Evolutionary conservation across 2,797 vertebrate species (phyloP), one percentile per base, ranked within the genome.

Genomic region (Coendou prehensilis): DNA sequence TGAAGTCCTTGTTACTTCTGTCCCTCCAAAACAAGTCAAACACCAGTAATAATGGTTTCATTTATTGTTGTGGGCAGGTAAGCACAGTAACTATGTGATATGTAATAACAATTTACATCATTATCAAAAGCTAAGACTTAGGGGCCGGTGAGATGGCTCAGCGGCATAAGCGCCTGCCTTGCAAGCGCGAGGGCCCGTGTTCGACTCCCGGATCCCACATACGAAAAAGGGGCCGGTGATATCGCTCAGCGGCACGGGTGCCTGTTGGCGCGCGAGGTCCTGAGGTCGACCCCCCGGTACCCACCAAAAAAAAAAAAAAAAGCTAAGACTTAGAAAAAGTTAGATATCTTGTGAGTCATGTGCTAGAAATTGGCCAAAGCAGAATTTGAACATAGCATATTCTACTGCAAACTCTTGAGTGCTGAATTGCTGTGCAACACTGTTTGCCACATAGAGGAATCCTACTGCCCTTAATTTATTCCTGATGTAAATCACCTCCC

Each of bases 301-400:
- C n/a, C n/a, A n/a, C n/a, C n/a, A n/a, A n/a, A n/a, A n/a, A n/a
- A n/a, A n/a, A n/a, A n/a, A n/a, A n/a, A n/a, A 10, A 47, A 82
- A 89, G 15, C 11, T 10, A 91, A 95, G 54, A 54, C 23, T 93
- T 91, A 50, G 73, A 52, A 86, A 87, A 91, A 14, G 15, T 79
- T 75, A 37, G 9, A 13, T 83, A 17, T 64, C 26, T 22, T 87
- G 20, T 30, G 59, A 45, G 9, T 84, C n/a, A 54, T 33, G 14
- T 59, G 45, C 52, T 83, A 0, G 57, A 71, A 87, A 83, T 52
- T 85, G 56, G 22, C 64, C 67, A 57, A 2, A 20, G 3, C 59
- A 61, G 59, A 61, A 61, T 61, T 26, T 61, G 59, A 61, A 45
- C 20, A 57, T 54, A 41, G 20, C 37, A 91, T 33, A 30, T 91